Evolutionary conservation across 1,140 invertebrate genomes (phyloP), one percentile per base, ranked within the genome.

Genomic region (Diabrotica virgifera): DNA sequence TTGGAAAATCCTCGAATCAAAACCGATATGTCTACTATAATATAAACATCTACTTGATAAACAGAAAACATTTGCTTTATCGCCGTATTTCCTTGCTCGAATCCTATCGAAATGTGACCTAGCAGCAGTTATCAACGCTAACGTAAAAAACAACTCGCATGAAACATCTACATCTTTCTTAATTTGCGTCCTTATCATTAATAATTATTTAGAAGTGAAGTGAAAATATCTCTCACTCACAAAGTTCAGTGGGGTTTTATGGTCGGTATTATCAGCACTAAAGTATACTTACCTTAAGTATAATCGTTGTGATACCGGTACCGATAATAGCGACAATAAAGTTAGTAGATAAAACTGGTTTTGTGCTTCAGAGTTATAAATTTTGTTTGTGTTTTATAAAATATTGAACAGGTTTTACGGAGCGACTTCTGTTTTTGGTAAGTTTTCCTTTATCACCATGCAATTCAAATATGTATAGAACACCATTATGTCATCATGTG

Each of bases 311-410:
- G 40, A 46, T 46, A 46, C 2, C 40, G 40, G 40, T 46, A 46
- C 8, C n/a, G n/a, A 46, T n/a, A 46, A 46, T 46, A 46, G 40
- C n/a, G 6, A 46, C 40, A 46, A 46, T 46, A 46, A 46, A 46
- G 40, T 46, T 46, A 46, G 40, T 46, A 46, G 40, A 46, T 46
- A 46, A 46, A 46, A 46, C 40, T 46, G 8, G 40, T 46, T 46
- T 46, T 46, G 24, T 24, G 24, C 24, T 24, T 24, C 24, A 24
- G 24, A 24, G 24, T 24, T 24, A 24, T 24, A 24, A 24, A 24
- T 24, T 24, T 24, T 24, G 24, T 24, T 24, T 24, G 24, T 24
- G 24, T 24, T 24, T 24, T 24, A 24, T 24, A 24, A 24, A 24
- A 24, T 24, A 24, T 24, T 24, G 4, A 24, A 24, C 24, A 24